Evolutionary conservation across 2,888 invertebrate species (phyloP).

Genomic region (Drosophila emarginata): DNA sequence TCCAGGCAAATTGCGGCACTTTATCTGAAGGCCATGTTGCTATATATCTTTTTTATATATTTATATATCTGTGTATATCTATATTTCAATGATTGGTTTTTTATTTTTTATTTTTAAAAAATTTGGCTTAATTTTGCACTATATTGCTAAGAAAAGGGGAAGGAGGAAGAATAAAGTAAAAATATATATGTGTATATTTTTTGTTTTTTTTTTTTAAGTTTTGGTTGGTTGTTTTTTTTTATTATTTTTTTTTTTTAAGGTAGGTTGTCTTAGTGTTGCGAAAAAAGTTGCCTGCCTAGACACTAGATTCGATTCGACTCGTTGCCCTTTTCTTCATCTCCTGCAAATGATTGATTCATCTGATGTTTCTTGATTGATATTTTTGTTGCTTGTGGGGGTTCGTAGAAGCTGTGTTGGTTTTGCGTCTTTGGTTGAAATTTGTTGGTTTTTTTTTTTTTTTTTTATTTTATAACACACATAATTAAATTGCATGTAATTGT

Average conservation of each 20-base stretch:
- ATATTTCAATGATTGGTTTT: constrained; percentile 29
- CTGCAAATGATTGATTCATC: constrained; percentile 34
- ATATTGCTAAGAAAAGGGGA: constrained; percentile 82
- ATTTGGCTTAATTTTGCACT: constrained; percentile 78
- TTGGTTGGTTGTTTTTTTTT: constrained; percentile 71
- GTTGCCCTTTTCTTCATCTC: constrained; percentile 20
- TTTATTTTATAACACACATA: too few species aligned
- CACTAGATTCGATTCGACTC: constrained; percentile 5
- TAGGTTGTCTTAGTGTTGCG: constrained; percentile 73
- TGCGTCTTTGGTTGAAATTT: constrained; percentile 20
- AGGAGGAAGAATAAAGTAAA: constrained; percentile 82
- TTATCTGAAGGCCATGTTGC: constrained; percentile 26
- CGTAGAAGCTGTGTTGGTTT: constrained; percentile 14
- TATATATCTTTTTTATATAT: constrained; percentile 25
- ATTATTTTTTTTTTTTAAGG: constrained; percentile 66
- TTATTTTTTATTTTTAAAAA: constrained; percentile 68
- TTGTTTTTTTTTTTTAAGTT: constrained; percentile 25
- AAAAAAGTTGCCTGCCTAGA: constrained; percentile 55
- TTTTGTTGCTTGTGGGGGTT: constrained; percentile 2
- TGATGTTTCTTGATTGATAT: constrained; percentile 32
- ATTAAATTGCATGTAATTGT: too few species aligned
- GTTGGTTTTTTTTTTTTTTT: too few species aligned
- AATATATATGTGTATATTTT: constrained; percentile 79
- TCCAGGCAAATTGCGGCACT: constrained; percentile 50
- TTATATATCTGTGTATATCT: constrained; percentile 10